phyloP scores from a whole-genome alignment of 2,888 invertebrate genomes.

The Ectemnius cavifrons region DNA sequence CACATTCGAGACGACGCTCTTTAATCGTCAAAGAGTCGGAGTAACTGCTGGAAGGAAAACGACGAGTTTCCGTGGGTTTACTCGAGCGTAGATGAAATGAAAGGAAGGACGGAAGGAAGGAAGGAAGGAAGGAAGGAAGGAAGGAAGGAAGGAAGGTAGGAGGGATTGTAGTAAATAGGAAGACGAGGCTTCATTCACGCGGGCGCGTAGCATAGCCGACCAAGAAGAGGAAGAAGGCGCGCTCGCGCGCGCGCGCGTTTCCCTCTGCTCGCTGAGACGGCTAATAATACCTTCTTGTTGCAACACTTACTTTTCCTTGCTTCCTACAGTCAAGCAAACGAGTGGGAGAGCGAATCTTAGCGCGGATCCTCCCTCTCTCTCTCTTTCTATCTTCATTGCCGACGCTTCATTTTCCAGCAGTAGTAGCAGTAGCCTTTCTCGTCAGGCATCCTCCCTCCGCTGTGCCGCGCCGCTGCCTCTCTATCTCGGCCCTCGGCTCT shows the following conservation, averaged over 20 bases:
- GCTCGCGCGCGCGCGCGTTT: constrained; percentile 24
- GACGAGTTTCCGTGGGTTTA: constrained; percentile 24
- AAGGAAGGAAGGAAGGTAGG: not conserved
- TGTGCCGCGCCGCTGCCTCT: constrained; percentile 17
- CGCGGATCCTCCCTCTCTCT: not conserved
- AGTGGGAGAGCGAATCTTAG: constrained; percentile 2
- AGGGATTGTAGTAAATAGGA: too few species aligned
- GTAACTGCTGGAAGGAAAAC: not conserved
- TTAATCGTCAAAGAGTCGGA: not conserved
- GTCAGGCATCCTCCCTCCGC: not conserved
- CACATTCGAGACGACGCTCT: not conserved
- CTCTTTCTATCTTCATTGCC: constrained; percentile 1
- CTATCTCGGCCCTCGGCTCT: constrained; percentile 9
- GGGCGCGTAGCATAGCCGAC: constrained; percentile 8
- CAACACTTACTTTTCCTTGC: constrained; percentile 51
- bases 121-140: constrained; percentile 39
- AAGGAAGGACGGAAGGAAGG: constrained; percentile 15
- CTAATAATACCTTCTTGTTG: constrained; percentile 57
- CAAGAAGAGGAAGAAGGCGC: too few species aligned
- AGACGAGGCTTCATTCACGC: constrained; percentile 20
- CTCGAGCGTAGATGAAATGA: constrained; percentile 57
- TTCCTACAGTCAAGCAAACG: constrained; percentile 39
- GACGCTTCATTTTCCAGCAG: too few species aligned
- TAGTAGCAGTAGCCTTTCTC: too few species aligned
- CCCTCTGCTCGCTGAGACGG: constrained; percentile 57